phyloP scores from a whole-genome alignment of 1,140 invertebrate genomes.

The Drosophila nebulosa region DNA sequence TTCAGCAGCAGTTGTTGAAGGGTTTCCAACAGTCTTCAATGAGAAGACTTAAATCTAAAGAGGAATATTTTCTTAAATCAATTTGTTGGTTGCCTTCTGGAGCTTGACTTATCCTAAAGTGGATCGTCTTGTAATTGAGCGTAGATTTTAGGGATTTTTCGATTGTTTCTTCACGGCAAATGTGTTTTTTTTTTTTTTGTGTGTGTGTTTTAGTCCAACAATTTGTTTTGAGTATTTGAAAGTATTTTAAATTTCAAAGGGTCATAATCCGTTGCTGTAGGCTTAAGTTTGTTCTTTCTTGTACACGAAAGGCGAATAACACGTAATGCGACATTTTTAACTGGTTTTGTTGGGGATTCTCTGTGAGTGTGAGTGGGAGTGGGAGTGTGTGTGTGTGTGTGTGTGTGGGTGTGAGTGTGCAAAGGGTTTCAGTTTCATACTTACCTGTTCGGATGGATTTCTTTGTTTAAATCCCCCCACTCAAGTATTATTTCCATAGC shows the following conservation, averaged over 20 bases:
- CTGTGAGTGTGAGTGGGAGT: not conserved
- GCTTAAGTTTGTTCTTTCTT: slow-evolving; percentile 5
- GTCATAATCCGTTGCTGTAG: not conserved
- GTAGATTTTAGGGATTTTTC: too few relatives aligned
- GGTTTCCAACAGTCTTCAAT: too few relatives aligned
- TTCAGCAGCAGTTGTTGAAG: too few relatives aligned
- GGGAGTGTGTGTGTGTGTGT: not conserved
- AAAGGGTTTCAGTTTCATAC: not conserved
- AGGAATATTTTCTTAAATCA: too few relatives aligned
- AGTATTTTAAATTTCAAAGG: not conserved
- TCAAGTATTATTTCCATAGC: not conserved
- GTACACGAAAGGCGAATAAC: slow-evolving; percentile 3
- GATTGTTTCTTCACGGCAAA: too few relatives aligned
- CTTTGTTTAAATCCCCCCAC: not conserved
- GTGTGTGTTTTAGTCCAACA: not conserved
- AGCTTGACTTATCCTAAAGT: too few relatives aligned
- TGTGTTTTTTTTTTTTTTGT: not conserved
- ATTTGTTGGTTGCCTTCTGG: too few relatives aligned
- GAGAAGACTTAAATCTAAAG: too few relatives aligned
- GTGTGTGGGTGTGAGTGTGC: not conserved
- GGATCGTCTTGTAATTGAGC: too few relatives aligned
- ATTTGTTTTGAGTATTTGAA: not conserved
- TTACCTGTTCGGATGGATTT: not conserved
- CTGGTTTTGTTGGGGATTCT: slow-evolving; percentile 14
- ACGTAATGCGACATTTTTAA: not conserved